These are phyloP conservation scores for Nymphicus hollandicus DNA, from an alignment of 2,113 vertebrate species.

Conservation along the genomic window DNA sequence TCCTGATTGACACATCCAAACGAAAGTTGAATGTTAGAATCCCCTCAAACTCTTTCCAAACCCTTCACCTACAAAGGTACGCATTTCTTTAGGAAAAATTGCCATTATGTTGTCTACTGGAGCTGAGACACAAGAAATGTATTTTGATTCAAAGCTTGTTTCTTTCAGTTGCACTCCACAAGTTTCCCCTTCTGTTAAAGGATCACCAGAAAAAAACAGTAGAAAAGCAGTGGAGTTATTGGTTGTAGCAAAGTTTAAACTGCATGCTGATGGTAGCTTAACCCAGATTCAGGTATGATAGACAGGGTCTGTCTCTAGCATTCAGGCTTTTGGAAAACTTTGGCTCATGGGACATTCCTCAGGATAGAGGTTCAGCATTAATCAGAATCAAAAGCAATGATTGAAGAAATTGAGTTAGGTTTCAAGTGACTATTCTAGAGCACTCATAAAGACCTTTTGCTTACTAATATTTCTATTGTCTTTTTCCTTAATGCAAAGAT, in stretches of 20 bases:
- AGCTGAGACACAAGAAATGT: neutral
- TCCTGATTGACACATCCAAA: neutral
- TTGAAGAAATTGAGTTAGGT: neutral
- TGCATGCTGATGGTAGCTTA: neutral
- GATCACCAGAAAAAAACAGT: neutral
- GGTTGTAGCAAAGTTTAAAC: neutral
- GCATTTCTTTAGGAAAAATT: neutral
- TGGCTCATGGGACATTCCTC: neutral
- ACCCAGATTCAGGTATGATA: neutral
- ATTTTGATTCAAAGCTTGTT: neutral
- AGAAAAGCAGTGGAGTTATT: neutral
- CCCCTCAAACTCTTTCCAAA: neutral
- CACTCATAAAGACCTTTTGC: neutral
- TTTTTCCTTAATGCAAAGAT: neutral
- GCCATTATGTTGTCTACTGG: neutral
- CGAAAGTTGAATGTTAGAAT: neutral
- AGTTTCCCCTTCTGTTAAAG: neutral
- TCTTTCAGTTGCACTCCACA: neutral
- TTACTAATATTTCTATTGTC: neutral
- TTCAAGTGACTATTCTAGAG: neutral
- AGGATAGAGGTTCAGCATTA: neutral
- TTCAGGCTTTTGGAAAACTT: neutral
- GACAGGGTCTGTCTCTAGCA: neutral
- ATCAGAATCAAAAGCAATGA: neutral
- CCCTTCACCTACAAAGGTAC: neutral